Base-by-base conservation (phyloP, 1,140 invertebrate genomes). In the Drosophila biarmipes region DNA sequence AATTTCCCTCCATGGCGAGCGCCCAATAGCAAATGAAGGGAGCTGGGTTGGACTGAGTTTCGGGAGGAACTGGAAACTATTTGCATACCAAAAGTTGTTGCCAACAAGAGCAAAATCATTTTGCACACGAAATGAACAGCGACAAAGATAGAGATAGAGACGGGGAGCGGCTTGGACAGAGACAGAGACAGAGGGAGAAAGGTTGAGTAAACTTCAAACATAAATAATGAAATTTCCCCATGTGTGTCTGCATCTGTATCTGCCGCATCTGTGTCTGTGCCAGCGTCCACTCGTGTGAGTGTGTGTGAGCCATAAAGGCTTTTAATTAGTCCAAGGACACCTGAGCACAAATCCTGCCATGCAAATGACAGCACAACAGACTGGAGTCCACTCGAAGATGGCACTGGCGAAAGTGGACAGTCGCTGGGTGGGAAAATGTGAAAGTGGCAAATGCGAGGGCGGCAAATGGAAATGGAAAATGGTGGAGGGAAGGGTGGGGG, bases 311-410 rank as follows among this genome's bases (percentile, higher is more conserved):
- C 61, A 57, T 81, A 54, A 67, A 75, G 74, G 56, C 78, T 75
- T 86, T 87, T 87, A 87, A 86, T 86, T 86, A 87, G 82, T 67
- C 61, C 82, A 86, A 87, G 82, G 82, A 78, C 82, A 82, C 74
- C 73, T 80, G 78, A 77, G 38, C 51, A 61, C 62, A 46, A 45
- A 40, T 73, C 57, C 59, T 56, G 51, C 45, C 63, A 54, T 77
- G 38, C 72, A 75, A 75, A 64, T 74, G 72, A 72, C 62, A 52
- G 46, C 29, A 54, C 38, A 77, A 58, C 66, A 58, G 45, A 66
- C 53, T 51, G 62, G 51, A 63, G 54, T 51, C 62, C 58, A 64
- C 71, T 58, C 35, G 21, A 67, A 45, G 61, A 55, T 59, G 67
- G 46, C 56, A 59, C 37, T 49, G 51, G 17, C 38, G 29, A 21